These are phyloP conservation scores for Bedellia somnulentella DNA, from an alignment of 2,888 invertebrate species.

Conservation along the genomic window DNA sequence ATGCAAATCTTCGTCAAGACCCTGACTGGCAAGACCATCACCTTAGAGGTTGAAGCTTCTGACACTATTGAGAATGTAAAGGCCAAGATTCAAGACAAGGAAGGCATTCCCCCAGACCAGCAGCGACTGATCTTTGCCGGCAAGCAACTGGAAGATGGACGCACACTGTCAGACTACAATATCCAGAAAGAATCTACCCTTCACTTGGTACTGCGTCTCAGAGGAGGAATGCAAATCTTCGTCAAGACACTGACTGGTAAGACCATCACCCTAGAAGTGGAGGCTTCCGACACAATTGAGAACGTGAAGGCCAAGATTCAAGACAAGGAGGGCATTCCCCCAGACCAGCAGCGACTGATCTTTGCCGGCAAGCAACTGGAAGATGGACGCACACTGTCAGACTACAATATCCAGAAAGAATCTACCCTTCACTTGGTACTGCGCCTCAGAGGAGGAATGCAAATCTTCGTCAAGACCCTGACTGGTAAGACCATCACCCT, in stretches of 20 bases:
- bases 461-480: slow-evolving; percentile 11
- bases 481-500: slow-evolving; percentile 11
- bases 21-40: slow-evolving; percentile 12
- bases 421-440: slow-evolving; percentile 13
- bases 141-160: slow-evolving; percentile 12
- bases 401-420: slow-evolving; percentile 12
- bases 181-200: slow-evolving; percentile 12
- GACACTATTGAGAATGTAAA: slow-evolving; percentile 13
- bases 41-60: slow-evolving; percentile 11
- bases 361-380: slow-evolving; percentile 11
- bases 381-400: slow-evolving; percentile 11
- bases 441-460: slow-evolving; percentile 11
- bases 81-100: slow-evolving; percentile 13
- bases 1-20: slow-evolving; percentile 13
- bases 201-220: slow-evolving; percentile 10
- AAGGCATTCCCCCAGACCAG: slow-evolving; percentile 12
- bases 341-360: slow-evolving; percentile 11
- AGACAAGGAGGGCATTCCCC: slow-evolving; percentile 11
- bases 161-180: slow-evolving; percentile 12
- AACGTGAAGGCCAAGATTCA: slow-evolving; percentile 12
- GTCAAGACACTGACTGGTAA: slow-evolving; percentile 11
- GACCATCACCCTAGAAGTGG: slow-evolving; percentile 11
- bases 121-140: slow-evolving; percentile 12
- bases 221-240: slow-evolving; percentile 12
- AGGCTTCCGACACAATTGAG: slow-evolving; percentile 11